Conservation (phyloP, 2,888 invertebrate genomes). For the Linnaemya vulpina region DNA sequence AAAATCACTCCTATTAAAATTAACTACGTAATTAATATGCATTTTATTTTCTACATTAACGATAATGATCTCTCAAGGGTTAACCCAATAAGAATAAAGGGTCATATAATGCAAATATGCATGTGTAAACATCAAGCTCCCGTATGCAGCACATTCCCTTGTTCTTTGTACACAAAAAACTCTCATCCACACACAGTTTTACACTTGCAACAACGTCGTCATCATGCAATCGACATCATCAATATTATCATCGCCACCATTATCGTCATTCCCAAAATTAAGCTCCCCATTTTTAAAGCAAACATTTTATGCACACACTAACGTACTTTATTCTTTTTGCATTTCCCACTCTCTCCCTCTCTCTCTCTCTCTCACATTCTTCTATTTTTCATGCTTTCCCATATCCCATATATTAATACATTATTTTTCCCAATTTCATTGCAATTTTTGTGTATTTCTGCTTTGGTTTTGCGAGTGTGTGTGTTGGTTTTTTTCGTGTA, state of each 20-base stretch:
- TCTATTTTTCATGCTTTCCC: not conserved
- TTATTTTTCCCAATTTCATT: slow-evolving; percentile 31
- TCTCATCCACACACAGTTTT: not conserved
- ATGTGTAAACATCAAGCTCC: not conserved
- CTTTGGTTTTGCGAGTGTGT: not conserved
- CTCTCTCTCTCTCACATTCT: not conserved
- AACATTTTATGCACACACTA: not conserved
- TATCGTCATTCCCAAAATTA: slow-evolving; percentile 46
- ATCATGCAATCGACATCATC: slow-evolving; percentile 11
- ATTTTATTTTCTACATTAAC: not conserved
- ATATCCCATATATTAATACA: slow-evolving; percentile 5
- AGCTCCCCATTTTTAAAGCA: slow-evolving; percentile 36
- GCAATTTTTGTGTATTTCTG: not conserved
- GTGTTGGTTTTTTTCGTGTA: slow-evolving; percentile 9
- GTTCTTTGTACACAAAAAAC: slow-evolving; percentile 10
- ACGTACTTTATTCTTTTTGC: not conserved
- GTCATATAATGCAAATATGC: not conserved
- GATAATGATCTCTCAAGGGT: slow-evolving; percentile 22
- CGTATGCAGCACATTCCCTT: not conserved
- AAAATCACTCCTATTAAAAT: not conserved
- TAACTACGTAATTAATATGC: not conserved
- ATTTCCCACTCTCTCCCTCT: too few relatives aligned
- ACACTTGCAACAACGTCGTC: slow-evolving; percentile 15
- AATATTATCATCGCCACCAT: not conserved
- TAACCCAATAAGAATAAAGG: not conserved